phyloP scores from a whole-genome alignment of 2,888 invertebrate genomes.

The Drosophila planitibia region DNA sequence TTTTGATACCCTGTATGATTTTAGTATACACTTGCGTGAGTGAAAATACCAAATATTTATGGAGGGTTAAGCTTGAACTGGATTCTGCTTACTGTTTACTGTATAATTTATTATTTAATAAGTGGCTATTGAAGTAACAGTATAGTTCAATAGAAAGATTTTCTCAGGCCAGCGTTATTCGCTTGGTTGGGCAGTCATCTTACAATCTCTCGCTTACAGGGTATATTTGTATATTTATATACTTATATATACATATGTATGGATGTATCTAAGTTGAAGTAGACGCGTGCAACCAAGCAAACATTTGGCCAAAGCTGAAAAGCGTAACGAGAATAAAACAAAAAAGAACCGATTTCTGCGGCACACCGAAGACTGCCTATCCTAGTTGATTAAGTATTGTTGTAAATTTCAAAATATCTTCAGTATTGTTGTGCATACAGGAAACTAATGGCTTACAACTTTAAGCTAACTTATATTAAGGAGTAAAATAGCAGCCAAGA shows the following conservation, averaged over 20 bases:
- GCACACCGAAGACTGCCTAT: neutral
- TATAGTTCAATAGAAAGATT: neutral
- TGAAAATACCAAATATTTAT: neutral
- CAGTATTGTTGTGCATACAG: neutral
- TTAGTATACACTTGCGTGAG: neutral
- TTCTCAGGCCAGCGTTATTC: neutral
- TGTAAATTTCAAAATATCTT: neutral
- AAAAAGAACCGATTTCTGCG: conserved; percentile 4
- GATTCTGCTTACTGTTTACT: neutral
- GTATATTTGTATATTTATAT: neutral
- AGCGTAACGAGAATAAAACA: conserved; percentile 24
- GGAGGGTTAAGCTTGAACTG: neutral
- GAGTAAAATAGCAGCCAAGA: neutral
- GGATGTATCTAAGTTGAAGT: neutral
- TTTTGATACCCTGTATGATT: neutral
- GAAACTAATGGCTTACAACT: neutral
- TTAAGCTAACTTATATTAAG: neutral
- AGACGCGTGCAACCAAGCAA: neutral
- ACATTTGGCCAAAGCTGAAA: conserved; percentile 9
- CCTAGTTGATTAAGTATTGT: neutral
- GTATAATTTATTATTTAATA: neutral
- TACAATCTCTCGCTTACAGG: neutral
- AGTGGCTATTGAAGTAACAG: neutral
- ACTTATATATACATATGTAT: neutral
- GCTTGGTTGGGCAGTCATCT: neutral